Percentiles rank a stretch among this genome's conserved stretches.
These are phyloP conservation scores for Sylvicapra grimmia DNA, from an alignment of 2,113 vertebrate genomes.

Conservation along the genomic window DNA sequence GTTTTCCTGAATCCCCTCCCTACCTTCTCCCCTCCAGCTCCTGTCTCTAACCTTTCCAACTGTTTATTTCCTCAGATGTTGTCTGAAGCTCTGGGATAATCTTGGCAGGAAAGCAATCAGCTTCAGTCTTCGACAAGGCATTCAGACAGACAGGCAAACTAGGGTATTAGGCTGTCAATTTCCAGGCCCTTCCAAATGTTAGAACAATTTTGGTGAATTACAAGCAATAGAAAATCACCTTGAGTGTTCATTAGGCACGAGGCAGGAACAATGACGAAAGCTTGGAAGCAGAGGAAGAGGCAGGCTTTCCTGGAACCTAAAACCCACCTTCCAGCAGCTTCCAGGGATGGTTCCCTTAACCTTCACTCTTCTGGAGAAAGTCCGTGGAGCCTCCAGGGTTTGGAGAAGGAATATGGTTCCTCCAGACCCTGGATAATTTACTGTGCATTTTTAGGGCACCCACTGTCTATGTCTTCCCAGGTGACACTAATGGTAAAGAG, in stretches of 20 bases:
- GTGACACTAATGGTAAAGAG: background rate
- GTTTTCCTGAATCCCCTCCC: background rate
- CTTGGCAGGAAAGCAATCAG: slow-evolving; percentile 71
- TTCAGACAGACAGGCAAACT: slow-evolving; percentile 69
- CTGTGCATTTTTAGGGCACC: background rate
- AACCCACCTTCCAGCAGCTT: slow-evolving; percentile 15
- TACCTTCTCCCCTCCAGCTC: slow-evolving; percentile 39
- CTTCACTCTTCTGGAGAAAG: background rate
- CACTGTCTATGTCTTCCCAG: background rate
- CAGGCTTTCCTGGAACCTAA: slow-evolving; percentile 9
- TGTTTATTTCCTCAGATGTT: slow-evolving; percentile 75
- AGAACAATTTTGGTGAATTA: slow-evolving; percentile 81
- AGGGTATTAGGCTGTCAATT: slow-evolving; percentile 79
- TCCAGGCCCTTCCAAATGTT: slow-evolving; percentile 74
- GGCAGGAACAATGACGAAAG: slow-evolving; percentile 73
- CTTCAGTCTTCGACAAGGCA: slow-evolving; percentile 72
- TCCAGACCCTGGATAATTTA: background rate
- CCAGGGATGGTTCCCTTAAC: background rate
- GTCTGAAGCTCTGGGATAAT: slow-evolving; percentile 76
- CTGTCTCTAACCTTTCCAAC: slow-evolving; percentile 71
- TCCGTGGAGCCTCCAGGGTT: background rate
- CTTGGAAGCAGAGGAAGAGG: slow-evolving; percentile 39
- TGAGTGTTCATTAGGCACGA: slow-evolving; percentile 77
- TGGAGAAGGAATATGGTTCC: background rate
- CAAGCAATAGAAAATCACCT: slow-evolving; percentile 82